phyloP scores from a whole-genome alignment of 2,888 invertebrate species.

The Heteropelma amictum region DNA sequence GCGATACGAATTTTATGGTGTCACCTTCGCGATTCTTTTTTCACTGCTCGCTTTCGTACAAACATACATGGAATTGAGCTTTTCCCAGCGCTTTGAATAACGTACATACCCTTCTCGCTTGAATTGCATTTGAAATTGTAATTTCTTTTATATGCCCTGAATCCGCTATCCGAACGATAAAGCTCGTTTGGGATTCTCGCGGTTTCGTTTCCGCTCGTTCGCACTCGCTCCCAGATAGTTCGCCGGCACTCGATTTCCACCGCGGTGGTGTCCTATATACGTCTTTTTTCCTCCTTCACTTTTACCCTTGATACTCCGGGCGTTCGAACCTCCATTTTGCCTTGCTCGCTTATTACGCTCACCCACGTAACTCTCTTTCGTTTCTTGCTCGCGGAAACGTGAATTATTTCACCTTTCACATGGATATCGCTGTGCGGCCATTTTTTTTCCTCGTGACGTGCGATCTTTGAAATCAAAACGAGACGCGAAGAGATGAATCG shows the following conservation, averaged over 20 bases:
- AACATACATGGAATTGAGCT: slow-evolving; percentile 49
- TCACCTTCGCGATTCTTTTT: slow-evolving; percentile 55
- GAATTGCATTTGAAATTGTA: slow-evolving; percentile 77
- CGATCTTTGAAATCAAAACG: too few species aligned
- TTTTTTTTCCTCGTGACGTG: neutral
- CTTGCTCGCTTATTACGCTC: slow-evolving; percentile 25
- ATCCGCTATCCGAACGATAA: slow-evolving; percentile 52
- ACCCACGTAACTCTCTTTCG: neutral
- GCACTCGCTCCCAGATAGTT: slow-evolving; percentile 32
- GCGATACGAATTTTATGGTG: slow-evolving; percentile 65
- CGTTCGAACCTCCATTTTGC: slow-evolving; percentile 12
- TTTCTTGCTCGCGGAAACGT: neutral
- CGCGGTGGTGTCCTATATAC: slow-evolving; percentile 6
- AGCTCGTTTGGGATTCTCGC: slow-evolving; percentile 55
- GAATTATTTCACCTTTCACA: slow-evolving; percentile 9
- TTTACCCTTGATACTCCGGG: slow-evolving; percentile 21
- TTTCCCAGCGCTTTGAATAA: slow-evolving; percentile 8
- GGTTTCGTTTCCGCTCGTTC: slow-evolving; percentile 50
- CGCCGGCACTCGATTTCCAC: slow-evolving; percentile 10
- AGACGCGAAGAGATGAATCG: too few species aligned
- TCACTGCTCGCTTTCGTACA: slow-evolving; percentile 1
- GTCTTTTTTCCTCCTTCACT: slow-evolving; percentile 16
- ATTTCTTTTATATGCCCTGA: slow-evolving; percentile 62
- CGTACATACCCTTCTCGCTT: slow-evolving; percentile 50
- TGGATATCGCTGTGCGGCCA: neutral